phyloP scores from a whole-genome alignment of 2,113 vertebrate species.

The Gnathonemus echidnorhynchus region DNA sequence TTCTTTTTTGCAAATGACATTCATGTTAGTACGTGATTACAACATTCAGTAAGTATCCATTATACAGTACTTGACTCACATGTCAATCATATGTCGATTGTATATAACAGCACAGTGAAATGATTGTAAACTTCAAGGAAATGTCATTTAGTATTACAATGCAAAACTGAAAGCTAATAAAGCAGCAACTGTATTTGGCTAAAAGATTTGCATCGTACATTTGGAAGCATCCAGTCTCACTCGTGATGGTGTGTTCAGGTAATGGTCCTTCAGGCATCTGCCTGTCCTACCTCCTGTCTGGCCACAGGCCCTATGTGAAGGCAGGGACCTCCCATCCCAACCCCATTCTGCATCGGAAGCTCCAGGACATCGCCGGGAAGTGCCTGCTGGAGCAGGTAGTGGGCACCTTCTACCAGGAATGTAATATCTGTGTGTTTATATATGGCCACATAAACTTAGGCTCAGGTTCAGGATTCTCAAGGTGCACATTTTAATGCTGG shows the following conservation, averaged over 20 bases:
- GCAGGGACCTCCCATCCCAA: conserved; percentile 54
- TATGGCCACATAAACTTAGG: background rate
- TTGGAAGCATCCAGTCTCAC: background rate
- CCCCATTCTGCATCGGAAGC: conserved; percentile 66
- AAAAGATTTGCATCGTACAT: background rate
- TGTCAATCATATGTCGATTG: background rate
- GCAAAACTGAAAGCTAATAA: background rate
- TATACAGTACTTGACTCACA: background rate
- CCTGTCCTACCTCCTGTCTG: conserved; percentile 69
- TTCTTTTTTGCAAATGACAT: background rate
- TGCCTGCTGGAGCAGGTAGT: conserved; percentile 66
- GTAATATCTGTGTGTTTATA: background rate
- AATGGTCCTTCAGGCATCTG: conserved; percentile 75
- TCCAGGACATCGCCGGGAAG: conserved; percentile 46
- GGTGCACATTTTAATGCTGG: background rate
- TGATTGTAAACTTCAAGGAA: background rate
- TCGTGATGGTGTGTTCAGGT: conserved; percentile 42
- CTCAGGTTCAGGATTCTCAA: background rate
- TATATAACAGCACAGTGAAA: background rate
- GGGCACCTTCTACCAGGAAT: background rate
- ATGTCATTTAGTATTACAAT: background rate
- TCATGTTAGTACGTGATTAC: background rate
- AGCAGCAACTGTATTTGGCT: background rate
- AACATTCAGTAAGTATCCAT: background rate
- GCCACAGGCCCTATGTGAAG: conserved; percentile 62